These are phyloP conservation scores for Amphiura filiformis DNA, from an alignment of 35 echinoderm and acorn worm species.

Conservation along the genomic window DNA sequence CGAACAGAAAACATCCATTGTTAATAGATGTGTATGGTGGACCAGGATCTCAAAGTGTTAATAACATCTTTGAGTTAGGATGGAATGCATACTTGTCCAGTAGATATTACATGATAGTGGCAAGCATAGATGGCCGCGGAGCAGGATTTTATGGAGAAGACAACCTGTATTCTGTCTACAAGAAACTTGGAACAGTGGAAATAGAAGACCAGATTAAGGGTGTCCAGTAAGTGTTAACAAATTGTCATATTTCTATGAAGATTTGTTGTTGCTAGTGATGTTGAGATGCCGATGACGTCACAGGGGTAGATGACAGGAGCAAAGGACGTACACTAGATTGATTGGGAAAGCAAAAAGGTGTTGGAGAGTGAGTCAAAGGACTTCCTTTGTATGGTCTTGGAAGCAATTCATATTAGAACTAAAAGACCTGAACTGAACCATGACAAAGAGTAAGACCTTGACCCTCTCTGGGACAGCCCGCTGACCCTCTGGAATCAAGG, in stretches of 20 bases:
- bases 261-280: too few relatives aligned
- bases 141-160: slow-evolving; percentile 50
- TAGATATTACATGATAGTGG: slow-evolving; percentile 55
- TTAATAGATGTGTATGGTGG: slow-evolving; percentile 66
- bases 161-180: slow-evolving; percentile 56
- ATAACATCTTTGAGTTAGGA: slow-evolving; percentile 56
- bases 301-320: not conserved
- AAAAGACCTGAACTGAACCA: too few relatives aligned
- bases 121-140: slow-evolving; percentile 77
- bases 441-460: too few relatives aligned
- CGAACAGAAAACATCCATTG: slow-evolving; percentile 52
- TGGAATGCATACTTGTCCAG: slow-evolving; percentile 85
- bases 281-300: not conserved
- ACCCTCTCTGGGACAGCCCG: too few relatives aligned
- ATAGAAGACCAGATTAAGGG: slow-evolving; percentile 66
- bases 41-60: slow-evolving; percentile 69
- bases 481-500: too few relatives aligned
- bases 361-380: too few relatives aligned
- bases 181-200: slow-evolving; percentile 61
- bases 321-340: not conserved
- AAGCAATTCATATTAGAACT: too few relatives aligned
- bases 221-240: slow-evolving; percentile 54
- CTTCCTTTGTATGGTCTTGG: too few relatives aligned
- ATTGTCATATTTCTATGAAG: too few relatives aligned
- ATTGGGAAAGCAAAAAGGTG: not conserved